Percentiles rank a stretch among this genome's conserved stretches.
phyloP scores from a whole-genome alignment of 2,797 vertebrate species.

The Mallotus villosus region DNA sequence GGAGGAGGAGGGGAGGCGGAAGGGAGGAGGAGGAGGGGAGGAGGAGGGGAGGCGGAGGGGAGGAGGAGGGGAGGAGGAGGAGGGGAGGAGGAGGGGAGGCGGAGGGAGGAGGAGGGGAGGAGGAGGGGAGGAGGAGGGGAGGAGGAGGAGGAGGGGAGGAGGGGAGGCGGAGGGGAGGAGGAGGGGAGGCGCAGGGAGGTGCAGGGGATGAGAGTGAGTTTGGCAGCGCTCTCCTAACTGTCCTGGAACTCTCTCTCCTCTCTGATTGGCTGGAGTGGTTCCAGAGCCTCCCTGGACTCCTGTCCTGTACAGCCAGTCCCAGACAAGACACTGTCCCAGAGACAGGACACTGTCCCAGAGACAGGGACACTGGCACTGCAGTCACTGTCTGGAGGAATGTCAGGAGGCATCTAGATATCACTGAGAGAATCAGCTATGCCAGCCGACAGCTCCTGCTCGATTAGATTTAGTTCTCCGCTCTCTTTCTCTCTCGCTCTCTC shows the following conservation, averaged over 20 bases:
- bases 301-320: not conserved
- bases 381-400: conserved; percentile 38
- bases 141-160: too few species aligned
- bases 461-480: too few species aligned
- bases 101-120: too few species aligned
- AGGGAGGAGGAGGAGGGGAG: too few species aligned
- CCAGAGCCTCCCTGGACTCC: not conserved
- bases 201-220: too few species aligned
- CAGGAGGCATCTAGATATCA: conserved; percentile 32
- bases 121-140: too few species aligned
- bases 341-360: conserved; percentile 1
- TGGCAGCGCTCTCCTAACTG: not conserved
- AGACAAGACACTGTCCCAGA: conserved; percentile 5
- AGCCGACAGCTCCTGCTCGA: conserved; percentile 19
- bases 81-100: not conserved
- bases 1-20: too few species aligned
- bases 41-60: too few species aligned
- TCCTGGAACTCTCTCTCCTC: not conserved
- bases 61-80: too few species aligned
- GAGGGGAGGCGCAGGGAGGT: too few species aligned
- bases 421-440: not conserved
- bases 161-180: not conserved
- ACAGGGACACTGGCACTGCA: not conserved
- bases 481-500: not conserved
- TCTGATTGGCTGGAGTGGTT: conserved; percentile 39